Percentiles rank a stretch among this genome's conserved stretches.
These are phyloP conservation scores for Alloplasta piceator DNA, from an alignment of 2,888 invertebrate species.

Conservation along the genomic window DNA sequence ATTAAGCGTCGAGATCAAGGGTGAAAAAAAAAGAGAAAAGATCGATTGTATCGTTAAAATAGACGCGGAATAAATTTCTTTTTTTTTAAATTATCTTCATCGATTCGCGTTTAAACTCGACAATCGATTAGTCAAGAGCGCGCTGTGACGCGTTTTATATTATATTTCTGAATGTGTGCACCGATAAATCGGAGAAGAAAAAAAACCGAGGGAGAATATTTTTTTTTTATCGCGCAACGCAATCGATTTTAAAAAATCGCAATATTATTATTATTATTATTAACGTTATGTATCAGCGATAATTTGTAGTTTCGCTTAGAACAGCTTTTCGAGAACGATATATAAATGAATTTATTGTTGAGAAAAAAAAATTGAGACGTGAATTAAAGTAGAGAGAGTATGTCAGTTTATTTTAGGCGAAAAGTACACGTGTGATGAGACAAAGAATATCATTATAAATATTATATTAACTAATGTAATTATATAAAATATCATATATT, in stretches of 20 bases:
- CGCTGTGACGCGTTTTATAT: conserved; percentile 12
- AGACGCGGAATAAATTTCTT: background rate
- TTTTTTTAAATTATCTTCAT: conserved; percentile 6
- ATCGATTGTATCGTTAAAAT: background rate
- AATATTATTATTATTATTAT: conserved; percentile 14
- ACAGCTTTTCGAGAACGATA: conserved; percentile 39
- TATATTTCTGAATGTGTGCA: conserved; percentile 6
- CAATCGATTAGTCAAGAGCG: conserved; percentile 48
- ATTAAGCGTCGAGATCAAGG: background rate
- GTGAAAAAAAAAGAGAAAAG: background rate
- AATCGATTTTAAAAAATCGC: conserved; percentile 27
- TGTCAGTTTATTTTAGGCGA: conserved; percentile 29
- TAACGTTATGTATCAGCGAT: conserved; percentile 7
- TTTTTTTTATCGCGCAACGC: conserved; percentile 27
- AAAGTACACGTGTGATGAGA: conserved; percentile 37
- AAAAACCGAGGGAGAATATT: background rate
- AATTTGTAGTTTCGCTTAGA: conserved; percentile 47
- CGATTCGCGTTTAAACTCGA: conserved; percentile 57
- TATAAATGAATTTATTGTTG: conserved; percentile 39
- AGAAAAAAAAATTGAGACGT: conserved; percentile 5
- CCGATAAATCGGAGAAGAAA: background rate
- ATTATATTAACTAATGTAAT: conserved; percentile 33
- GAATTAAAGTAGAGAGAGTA: conserved; percentile 34
- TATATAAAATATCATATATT: too few species aligned
- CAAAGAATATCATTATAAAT: conserved; percentile 30